Evolutionary conservation across 1,140 invertebrate species (phyloP), one percentile per base, ranked within the genome.

Genomic region (Cotesia vestalis): DNA sequence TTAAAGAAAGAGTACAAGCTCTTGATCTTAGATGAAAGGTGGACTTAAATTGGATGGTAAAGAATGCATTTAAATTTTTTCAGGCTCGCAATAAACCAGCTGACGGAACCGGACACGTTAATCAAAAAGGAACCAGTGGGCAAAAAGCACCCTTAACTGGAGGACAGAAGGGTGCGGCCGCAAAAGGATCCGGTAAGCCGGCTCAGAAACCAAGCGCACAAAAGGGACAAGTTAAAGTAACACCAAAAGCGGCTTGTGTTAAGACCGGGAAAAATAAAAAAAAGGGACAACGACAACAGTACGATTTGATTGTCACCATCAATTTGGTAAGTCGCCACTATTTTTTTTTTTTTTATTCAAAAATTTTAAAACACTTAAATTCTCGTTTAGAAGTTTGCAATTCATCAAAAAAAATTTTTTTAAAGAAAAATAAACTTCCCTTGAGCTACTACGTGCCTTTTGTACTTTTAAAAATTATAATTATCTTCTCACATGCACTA

Each of bases 31-130:
- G 27, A 27, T 27, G 27, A 27, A 27, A 27, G 27, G 27, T 27
- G 27, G 27, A 27, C 3, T 27, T 27, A 27, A 27, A 27, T 27
- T 27, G 27, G 27, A 27, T 27, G 0, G 17, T 14, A 20, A 14
- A 55, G n/a, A 14, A 55, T 55, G 12, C 5, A 55, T 55, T n/a
- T 9, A 14, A 55, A 14, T 70, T 59, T 63, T 63, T 83, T 12
- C 83, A 94, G 93, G 93, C 93, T 70, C 90, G 93, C 74, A 93
- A 93, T 86, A 94, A 94, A 86, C 92, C 92, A n/a, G 91, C 90
- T 0, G 92, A 94, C 77, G 92, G 92, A 1, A 87, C 90, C 51
- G 90, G 91, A 14, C 91, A 92, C 71, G 91, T 92, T 62, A 91
- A 89, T 75, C 92, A 93, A 80, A 93, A 93, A 83, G 90, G 90